These are phyloP conservation scores for Lemur catta DNA, from an alignment of 2,797 vertebrate species.

Conservation along the genomic window DNA sequence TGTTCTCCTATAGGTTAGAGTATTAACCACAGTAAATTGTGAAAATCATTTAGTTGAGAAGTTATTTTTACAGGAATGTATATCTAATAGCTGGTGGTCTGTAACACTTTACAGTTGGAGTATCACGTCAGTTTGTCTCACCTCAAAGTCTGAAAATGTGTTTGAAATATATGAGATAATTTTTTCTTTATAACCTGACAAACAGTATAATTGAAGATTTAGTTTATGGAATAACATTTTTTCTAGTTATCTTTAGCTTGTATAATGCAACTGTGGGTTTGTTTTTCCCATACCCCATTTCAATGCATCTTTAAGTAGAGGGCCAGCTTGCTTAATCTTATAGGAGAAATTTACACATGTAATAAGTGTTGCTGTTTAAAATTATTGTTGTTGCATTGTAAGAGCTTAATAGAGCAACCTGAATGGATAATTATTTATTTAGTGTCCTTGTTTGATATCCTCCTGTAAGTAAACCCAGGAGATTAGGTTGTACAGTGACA, in stretches of 20 bases:
- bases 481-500: slow-evolving; percentile 8
- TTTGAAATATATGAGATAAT: slow-evolving; percentile 34
- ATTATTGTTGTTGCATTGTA: slow-evolving; percentile 41
- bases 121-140: background rate
- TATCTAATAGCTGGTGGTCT: background rate
- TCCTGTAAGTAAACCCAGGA: slow-evolving; percentile 48
- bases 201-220: slow-evolving; percentile 65
- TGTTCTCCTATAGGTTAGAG: background rate
- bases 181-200: slow-evolving; percentile 60
- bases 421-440: slow-evolving; percentile 47
- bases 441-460: slow-evolving; percentile 19
- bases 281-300: background rate
- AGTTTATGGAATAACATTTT: slow-evolving; percentile 59
- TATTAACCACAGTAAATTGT: background rate
- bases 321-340: background rate
- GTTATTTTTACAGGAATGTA: slow-evolving; percentile 58
- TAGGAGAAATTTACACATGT: background rate
- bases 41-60: slow-evolving; percentile 48
- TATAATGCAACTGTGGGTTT: slow-evolving; percentile 41
- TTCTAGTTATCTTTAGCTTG: slow-evolving; percentile 59
- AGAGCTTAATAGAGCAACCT: slow-evolving; percentile 16
- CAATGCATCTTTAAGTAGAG: background rate
- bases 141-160: slow-evolving; percentile 27
- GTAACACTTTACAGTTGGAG: slow-evolving; percentile 57
- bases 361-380: slow-evolving; percentile 9